These are phyloP conservation scores for Anguilla obscura DNA, from an alignment of 2,797 vertebrate species.

Conservation along the genomic window DNA sequence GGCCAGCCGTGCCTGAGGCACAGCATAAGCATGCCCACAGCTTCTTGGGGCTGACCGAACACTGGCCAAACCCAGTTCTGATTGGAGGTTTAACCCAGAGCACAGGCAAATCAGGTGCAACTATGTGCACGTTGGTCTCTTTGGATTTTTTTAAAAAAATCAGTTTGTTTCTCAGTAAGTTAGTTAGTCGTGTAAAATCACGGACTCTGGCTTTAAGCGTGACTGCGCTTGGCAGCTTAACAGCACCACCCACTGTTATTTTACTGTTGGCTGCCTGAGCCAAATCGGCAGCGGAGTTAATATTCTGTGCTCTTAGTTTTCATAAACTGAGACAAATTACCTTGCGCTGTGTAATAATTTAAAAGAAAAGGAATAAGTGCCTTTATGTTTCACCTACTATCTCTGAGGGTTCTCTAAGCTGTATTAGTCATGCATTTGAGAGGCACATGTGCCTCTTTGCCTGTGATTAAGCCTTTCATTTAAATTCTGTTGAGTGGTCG, in stretches of 20 bases:
- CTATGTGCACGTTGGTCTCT: background rate
- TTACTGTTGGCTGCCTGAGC: background rate
- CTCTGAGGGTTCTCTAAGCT: background rate
- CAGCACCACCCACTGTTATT: slow-evolving; percentile 23
- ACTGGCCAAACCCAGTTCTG: background rate
- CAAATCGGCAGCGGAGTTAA: background rate
- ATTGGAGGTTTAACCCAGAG: background rate
- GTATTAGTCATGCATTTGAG: background rate
- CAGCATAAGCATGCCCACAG: background rate
- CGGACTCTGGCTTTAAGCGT: background rate
- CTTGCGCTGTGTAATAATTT: background rate
- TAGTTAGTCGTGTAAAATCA: background rate
- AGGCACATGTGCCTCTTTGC: background rate
- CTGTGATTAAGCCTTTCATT: background rate
- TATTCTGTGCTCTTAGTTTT: background rate
- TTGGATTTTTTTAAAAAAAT: background rate
- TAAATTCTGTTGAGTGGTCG: background rate
- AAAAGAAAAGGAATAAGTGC: background rate
- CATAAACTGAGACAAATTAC: background rate
- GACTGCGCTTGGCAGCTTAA: background rate
- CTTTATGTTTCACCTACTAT: background rate
- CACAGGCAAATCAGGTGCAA: background rate
- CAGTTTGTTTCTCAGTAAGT: background rate
- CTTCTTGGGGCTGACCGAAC: no score
- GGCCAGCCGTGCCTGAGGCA: background rate